Evolutionary conservation across 1,140 invertebrate genomes (phyloP).

Genomic region (Drosophila lacteicornis): DNA sequence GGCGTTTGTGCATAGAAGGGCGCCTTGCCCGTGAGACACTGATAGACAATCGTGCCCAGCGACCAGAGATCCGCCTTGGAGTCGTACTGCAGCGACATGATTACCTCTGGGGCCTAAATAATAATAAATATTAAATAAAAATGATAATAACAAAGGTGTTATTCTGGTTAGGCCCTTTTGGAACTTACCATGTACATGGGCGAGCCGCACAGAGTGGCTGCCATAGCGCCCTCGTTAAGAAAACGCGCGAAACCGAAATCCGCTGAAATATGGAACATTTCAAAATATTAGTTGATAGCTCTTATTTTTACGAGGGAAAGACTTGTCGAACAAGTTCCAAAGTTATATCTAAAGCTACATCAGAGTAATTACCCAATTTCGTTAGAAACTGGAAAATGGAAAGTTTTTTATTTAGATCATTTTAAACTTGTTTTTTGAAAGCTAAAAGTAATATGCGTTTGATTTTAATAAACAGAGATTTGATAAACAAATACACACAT

Average conservation of each 20-base stretch:
- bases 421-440: background rate
- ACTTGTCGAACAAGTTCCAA: background rate
- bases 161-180: background rate
- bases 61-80: slow-evolving; percentile 99
- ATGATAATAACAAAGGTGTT: background rate
- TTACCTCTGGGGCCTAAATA: slow-evolving; percentile 97
- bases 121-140: slow-evolving; percentile 1
- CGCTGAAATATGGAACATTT: slow-evolving; percentile 86
- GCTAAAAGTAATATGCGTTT: background rate
- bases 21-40: slow-evolving; percentile 99
- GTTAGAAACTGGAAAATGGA: slow-evolving; percentile 7
- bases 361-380: background rate
- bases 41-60: slow-evolving; percentile 99
- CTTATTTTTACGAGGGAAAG: background rate
- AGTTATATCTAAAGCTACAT: background rate
- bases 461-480: background rate
- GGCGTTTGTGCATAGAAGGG: slow-evolving; percentile 99
- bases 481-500: background rate
- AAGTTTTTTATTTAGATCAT: background rate
- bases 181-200: slow-evolving; percentile 98
- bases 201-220: slow-evolving; percentile 99
- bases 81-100: slow-evolving; percentile 99
- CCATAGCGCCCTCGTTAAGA: slow-evolving; percentile 99
- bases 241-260: slow-evolving; percentile 99
- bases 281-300: slow-evolving; percentile 14